phyloP scores from a whole-genome alignment of 1,140 invertebrate species.

The Drosophila virilis region DNA sequence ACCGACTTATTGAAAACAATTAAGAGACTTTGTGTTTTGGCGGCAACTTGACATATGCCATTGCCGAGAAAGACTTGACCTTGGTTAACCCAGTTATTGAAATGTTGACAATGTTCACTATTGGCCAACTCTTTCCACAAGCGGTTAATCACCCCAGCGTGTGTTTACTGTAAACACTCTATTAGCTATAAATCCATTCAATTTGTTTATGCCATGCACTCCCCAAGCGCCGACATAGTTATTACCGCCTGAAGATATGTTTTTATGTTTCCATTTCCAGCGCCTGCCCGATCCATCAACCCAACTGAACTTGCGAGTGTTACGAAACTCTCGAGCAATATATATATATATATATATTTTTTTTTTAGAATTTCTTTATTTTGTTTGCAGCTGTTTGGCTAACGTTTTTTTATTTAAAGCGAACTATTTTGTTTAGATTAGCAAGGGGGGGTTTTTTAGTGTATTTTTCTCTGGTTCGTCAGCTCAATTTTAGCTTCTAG shows the following conservation, averaged over 20 bases:
- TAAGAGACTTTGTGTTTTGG: constrained; percentile 40
- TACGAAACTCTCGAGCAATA: constrained; percentile 25
- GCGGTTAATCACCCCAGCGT: constrained; percentile 10
- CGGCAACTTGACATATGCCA: constrained; percentile 58
- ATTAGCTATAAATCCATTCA: constrained; percentile 20
- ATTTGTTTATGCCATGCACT: constrained; percentile 25
- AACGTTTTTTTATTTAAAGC: constrained; percentile 1
- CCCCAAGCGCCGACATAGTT: constrained; percentile 30
- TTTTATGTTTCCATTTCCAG: constrained; percentile 9
- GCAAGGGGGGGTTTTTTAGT: not conserved
- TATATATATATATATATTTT: too few relatives aligned
- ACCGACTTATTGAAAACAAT: constrained; percentile 35
- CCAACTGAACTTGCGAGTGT: constrained; percentile 5
- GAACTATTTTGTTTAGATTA: constrained; percentile 1
- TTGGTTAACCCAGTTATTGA: constrained; percentile 35
- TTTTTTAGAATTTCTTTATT: constrained; percentile 8
- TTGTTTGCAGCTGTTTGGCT: constrained; percentile 15
- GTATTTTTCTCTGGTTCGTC: too few relatives aligned
- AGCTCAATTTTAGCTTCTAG: too few relatives aligned
- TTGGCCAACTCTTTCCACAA: constrained; percentile 17
- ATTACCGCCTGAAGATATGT: constrained; percentile 31
- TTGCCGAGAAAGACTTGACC: constrained; percentile 43
- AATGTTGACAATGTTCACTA: constrained; percentile 40
- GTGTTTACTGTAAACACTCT: constrained; percentile 8
- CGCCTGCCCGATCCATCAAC: constrained; percentile 20